phyloP scores from a whole-genome alignment of 2,797 vertebrate species.

The Sciurus vulgaris region DNA sequence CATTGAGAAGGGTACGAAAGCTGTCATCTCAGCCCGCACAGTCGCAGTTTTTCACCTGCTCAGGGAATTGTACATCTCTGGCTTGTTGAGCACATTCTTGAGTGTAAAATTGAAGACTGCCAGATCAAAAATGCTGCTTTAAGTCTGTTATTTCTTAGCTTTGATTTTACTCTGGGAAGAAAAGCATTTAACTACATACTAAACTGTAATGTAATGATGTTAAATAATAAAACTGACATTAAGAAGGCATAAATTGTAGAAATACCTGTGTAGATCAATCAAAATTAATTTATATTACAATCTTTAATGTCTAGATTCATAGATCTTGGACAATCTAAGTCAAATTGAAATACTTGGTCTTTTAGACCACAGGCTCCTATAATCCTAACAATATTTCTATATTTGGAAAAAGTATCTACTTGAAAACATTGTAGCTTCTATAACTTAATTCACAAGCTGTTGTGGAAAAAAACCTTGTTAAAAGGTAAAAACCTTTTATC shows the following conservation, averaged over 20 bases:
- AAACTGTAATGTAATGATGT: slow-evolving; percentile 19
- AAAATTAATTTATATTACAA: slow-evolving; percentile 55
- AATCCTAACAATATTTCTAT: slow-evolving; percentile 45
- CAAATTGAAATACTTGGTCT: slow-evolving; percentile 36
- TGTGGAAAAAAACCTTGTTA: not conserved
- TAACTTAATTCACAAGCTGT: not conserved
- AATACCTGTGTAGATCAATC: slow-evolving; percentile 53
- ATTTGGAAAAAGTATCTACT: slow-evolving; percentile 43
- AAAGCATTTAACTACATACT: slow-evolving; percentile 19
- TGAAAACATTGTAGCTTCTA: not conserved
- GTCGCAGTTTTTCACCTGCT: slow-evolving; percentile 62
- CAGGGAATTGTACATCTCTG: slow-evolving; percentile 49
- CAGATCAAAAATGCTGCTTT: slow-evolving; percentile 47
- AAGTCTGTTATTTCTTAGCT: slow-evolving; percentile 63
- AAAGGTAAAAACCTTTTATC: slow-evolving; percentile 1
- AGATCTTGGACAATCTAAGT: slow-evolving; percentile 19
- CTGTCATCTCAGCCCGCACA: slow-evolving; percentile 15
- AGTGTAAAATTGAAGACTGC: slow-evolving; percentile 66
- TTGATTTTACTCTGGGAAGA: slow-evolving; percentile 62
- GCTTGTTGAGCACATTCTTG: slow-evolving; percentile 59
- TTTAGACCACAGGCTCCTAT: not conserved
- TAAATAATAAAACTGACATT: slow-evolving; percentile 50
- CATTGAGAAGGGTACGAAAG: slow-evolving; percentile 37
- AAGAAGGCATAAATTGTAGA: slow-evolving; percentile 20
- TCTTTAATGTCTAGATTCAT: slow-evolving; percentile 47